These are phyloP conservation scores for Ochropleura leucogaster DNA, from an alignment of 2,888 invertebrate species.

Conservation along the genomic window DNA sequence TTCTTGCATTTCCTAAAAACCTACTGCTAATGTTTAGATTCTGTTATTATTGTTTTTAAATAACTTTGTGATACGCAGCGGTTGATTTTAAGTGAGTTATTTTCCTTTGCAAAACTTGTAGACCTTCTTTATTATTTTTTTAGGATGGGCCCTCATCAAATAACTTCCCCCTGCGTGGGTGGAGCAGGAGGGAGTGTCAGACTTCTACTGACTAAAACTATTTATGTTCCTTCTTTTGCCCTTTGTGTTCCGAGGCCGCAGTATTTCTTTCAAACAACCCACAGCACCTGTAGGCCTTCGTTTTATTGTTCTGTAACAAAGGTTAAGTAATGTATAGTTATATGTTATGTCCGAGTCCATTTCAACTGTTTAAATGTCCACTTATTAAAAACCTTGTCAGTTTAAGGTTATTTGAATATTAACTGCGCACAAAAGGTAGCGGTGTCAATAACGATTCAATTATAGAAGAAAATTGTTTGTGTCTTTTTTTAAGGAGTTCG, in stretches of 20 bases:
- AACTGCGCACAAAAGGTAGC: background rate
- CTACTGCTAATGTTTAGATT: background rate
- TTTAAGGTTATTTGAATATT: conserved; percentile 18
- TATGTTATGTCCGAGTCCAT: conserved; percentile 5
- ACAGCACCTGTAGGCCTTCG: background rate
- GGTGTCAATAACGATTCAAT: background rate
- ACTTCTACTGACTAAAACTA: too few species aligned
- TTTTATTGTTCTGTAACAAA: background rate
- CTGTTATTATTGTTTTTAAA: background rate
- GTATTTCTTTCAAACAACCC: too few species aligned
- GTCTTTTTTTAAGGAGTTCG: background rate
- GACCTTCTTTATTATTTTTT: too few species aligned
- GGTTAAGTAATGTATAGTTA: background rate
- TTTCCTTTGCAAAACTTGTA: background rate
- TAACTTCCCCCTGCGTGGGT: too few species aligned
- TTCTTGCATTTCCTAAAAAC: background rate
- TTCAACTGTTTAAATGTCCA: background rate
- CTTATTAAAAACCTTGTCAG: conserved; percentile 25
- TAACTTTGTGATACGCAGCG: too few species aligned
- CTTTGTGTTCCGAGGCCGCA: too few species aligned
- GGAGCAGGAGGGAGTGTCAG: too few species aligned
- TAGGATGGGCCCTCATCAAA: too few species aligned
- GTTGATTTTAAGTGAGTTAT: background rate
- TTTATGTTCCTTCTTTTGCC: too few species aligned
- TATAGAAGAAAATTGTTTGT: conserved; percentile 1